Percentiles rank a stretch among this genome's conserved stretches.
These are phyloP conservation scores for Platynereis dumerilii DNA, from an alignment of 2,888 invertebrate species.

Conservation along the genomic window DNA sequence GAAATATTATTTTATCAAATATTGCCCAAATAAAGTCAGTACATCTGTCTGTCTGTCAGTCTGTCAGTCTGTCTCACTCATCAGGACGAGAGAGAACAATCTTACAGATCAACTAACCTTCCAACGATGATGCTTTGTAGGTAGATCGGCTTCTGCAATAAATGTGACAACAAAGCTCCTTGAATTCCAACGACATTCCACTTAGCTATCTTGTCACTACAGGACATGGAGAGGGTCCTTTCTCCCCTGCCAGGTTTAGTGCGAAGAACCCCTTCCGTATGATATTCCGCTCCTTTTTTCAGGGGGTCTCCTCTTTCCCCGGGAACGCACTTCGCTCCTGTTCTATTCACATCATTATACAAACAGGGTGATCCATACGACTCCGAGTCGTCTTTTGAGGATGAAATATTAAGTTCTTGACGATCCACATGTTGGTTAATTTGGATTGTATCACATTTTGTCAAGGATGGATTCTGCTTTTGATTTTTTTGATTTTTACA, in stretches of 20 bases:
- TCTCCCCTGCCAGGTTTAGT: conserved; percentile 92
- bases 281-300: conserved; percentile 71
- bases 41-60: no score
- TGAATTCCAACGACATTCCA: conserved; percentile 87
- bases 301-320: conserved; percentile 69
- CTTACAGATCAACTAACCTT: no score
- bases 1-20: no score
- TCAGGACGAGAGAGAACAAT: no score
- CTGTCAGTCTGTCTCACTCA: no score
- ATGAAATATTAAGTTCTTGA: no score
- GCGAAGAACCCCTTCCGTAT: conserved; percentile 74
- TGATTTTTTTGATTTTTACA: no score
- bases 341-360: conserved; percentile 70
- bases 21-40: no score
- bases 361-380: background rate
- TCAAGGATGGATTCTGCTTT: no score
- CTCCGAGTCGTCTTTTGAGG: no score
- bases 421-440: no score
- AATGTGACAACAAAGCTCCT: conserved; percentile 77
- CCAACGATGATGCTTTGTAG: conserved; percentile 77
- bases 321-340: conserved; percentile 86
- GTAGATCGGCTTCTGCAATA: conserved; percentile 74
- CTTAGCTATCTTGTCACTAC: conserved; percentile 90
- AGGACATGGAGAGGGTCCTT: conserved; percentile 86
- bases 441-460: no score